Percentiles rank a stretch among this genome's conserved stretches.
These are phyloP conservation scores for Tenebrio molitor DNA, from an alignment of 1,140 invertebrate genomes.

Conservation along the genomic window DNA sequence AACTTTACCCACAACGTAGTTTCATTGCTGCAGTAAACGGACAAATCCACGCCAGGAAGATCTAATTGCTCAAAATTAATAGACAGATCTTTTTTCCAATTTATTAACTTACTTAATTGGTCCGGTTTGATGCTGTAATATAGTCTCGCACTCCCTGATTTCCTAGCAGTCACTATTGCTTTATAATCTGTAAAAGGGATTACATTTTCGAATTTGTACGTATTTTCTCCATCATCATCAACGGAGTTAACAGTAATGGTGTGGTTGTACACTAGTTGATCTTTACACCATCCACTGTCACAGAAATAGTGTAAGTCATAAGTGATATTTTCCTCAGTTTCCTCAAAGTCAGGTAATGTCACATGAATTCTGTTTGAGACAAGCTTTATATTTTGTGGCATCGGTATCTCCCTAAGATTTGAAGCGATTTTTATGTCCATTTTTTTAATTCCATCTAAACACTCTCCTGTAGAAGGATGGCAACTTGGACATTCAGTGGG, in stretches of 20 bases:
- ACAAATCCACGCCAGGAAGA: too few relatives aligned
- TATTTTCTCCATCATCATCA: neutral
- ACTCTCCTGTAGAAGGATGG: neutral
- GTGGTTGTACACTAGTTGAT: neutral
- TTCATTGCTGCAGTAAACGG: neutral
- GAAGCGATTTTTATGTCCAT: neutral
- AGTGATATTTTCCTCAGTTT: neutral
- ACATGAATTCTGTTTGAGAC: neutral
- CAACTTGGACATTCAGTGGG: neutral
- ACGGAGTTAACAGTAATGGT: neutral
- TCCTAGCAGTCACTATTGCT: neutral
- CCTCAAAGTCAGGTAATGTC: neutral
- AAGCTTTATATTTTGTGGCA: neutral
- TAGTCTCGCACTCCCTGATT: neutral
- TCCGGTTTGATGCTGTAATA: neutral
- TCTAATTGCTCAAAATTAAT: too few relatives aligned
- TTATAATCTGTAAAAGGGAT: neutral
- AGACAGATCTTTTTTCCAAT: too few relatives aligned
- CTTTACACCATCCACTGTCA: neutral
- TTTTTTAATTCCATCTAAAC: neutral
- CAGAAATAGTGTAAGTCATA: neutral
- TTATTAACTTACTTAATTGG: too few relatives aligned
- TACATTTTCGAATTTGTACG: neutral
- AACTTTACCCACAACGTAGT: neutral
- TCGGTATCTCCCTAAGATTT: neutral